Conservation (phyloP, 2,888 invertebrate species). For the Trachelus iudaicus region DNA sequence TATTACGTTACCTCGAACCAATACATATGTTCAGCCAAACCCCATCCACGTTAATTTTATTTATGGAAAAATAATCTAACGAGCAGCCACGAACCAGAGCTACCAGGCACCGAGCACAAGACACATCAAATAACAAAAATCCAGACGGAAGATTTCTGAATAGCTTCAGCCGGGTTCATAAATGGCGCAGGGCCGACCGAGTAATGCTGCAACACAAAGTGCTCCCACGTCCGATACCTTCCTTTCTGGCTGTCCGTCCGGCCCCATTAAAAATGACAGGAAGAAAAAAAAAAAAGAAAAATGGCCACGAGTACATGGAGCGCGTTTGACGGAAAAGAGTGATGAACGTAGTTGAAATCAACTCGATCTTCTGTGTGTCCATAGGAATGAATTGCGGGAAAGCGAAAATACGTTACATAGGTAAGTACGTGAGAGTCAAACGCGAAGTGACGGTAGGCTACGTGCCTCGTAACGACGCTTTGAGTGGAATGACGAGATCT, state of each 20-base stretch:
- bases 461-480: slow-evolving; percentile 13
- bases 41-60: neutral
- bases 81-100: neutral
- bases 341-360: neutral
- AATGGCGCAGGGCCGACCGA: neutral
- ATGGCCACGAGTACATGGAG: neutral
- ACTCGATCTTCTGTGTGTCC: neutral
- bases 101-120: neutral
- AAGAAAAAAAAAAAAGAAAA: neutral
- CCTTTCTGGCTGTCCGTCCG: neutral
- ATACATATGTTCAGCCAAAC: neutral
- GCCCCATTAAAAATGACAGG: neutral
- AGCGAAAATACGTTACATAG: neutral
- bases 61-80: neutral
- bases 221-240: neutral
- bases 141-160: neutral
- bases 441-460: neutral
- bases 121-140: neutral
- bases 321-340: neutral
- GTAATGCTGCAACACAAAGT: neutral
- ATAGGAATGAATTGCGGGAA: neutral
- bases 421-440: neutral
- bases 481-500: slow-evolving; percentile 43
- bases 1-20: neutral
- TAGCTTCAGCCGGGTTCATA: neutral